phyloP scores from a whole-genome alignment of 1,140 invertebrate genomes.

The Pseudobourletiella spinata region DNA sequence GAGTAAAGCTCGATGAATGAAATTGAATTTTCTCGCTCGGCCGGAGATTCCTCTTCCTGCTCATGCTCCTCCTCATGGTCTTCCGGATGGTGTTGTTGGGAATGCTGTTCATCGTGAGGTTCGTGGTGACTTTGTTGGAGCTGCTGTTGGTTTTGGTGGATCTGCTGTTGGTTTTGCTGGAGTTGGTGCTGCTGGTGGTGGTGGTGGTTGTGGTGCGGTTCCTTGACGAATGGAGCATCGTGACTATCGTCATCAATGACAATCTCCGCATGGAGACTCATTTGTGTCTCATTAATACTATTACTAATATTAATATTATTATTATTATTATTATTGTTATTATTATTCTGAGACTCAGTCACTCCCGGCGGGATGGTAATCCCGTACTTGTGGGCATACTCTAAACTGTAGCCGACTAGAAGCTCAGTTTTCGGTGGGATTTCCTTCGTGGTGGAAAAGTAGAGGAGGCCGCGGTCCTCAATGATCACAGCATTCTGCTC shows the following conservation, averaged over 20 bases:
- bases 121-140: slow-evolving; percentile 7
- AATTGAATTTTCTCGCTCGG: background rate
- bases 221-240: too few species aligned
- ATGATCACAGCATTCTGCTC: slow-evolving; percentile 28
- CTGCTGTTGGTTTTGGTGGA: background rate
- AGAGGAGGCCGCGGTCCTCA: slow-evolving; percentile 27
- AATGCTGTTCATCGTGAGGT: background rate
- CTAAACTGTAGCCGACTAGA: slow-evolving; percentile 29
- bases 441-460: slow-evolving; percentile 32
- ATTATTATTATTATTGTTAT: too few species aligned
- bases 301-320: background rate
- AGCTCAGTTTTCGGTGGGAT: slow-evolving; percentile 32
- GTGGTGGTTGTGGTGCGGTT: too few species aligned
- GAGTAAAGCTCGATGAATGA: slow-evolving; percentile 10
- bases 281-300: too few species aligned
- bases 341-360: too few species aligned
- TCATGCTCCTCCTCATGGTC: too few species aligned
- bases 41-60: too few species aligned
- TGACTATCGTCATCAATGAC: too few species aligned
- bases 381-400: slow-evolving; percentile 31
- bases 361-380: too few species aligned
- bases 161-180: background rate
- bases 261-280: too few species aligned
- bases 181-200: background rate
- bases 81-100: too few species aligned